These are phyloP conservation scores for Sinella curviseta DNA, from an alignment of 1,140 invertebrate genomes.

Conservation along the genomic window DNA sequence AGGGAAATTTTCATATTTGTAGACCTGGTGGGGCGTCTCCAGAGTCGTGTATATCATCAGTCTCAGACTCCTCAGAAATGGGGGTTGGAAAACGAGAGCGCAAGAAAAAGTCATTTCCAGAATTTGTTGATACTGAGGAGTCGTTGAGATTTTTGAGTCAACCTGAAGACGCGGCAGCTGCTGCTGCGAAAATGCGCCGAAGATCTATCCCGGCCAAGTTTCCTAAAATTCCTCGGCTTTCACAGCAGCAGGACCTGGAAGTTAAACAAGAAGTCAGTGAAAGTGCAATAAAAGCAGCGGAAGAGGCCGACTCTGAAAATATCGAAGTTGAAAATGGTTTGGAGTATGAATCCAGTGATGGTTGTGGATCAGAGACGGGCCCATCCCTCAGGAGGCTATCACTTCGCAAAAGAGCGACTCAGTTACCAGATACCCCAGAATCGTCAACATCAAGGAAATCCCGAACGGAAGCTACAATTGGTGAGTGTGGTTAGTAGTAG, in stretches of 20 bases:
- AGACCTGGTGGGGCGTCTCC: not conserved
- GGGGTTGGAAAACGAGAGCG: not conserved
- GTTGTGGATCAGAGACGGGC: not conserved
- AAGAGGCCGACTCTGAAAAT: no score
- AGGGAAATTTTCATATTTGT: no score
- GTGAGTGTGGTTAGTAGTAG: not conserved
- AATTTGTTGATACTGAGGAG: slow-evolving; percentile 5
- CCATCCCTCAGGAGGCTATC: not conserved
- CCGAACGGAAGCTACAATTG: not conserved
- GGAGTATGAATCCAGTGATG: not conserved
- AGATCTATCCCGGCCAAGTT: no score
- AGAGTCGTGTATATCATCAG: not conserved
- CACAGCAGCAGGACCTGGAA: no score
- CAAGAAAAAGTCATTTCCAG: not conserved
- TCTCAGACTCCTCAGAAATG: not conserved
- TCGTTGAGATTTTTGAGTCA: not conserved
- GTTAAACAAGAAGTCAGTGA: no score
- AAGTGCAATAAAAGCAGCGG: no score
- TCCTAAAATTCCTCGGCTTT: no score
- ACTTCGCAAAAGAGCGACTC: not conserved
- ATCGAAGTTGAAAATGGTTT: no score
- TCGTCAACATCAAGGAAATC: not conserved
- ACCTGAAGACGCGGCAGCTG: no score
- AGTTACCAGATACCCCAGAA: not conserved
- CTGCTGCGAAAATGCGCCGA: no score